Conservation (phyloP, 1,140 invertebrate species). For the Drosophila simulans region DNA sequence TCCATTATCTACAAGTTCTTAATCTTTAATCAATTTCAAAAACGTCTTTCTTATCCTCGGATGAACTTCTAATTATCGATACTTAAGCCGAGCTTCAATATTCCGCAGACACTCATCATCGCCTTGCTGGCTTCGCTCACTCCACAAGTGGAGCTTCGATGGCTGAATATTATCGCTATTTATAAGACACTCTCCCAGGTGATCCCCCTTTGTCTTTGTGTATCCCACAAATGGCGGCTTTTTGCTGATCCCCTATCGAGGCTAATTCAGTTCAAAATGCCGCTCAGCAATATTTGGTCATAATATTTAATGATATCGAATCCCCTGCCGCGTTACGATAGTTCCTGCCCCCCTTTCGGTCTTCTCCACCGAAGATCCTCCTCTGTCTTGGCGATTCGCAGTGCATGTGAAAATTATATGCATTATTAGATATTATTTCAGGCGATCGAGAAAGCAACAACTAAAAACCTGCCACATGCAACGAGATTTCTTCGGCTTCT, state of each 20-base stretch:
- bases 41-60: slow-evolving; percentile 13
- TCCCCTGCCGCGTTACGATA: slow-evolving; percentile 51
- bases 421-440: slow-evolving; percentile 82
- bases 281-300: slow-evolving; percentile 72
- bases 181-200: slow-evolving; percentile 28
- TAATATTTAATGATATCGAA: slow-evolving; percentile 72
- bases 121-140: slow-evolving; percentile 8
- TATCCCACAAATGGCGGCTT: slow-evolving; percentile 15
- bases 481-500: slow-evolving; percentile 23
- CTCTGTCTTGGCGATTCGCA: slow-evolving; percentile 40
- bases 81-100: slow-evolving; percentile 18
- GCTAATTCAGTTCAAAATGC: slow-evolving; percentile 54
- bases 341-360: background rate
- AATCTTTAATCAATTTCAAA: background rate
- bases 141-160: slow-evolving; percentile 14
- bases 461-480: slow-evolving; percentile 32
- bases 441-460: slow-evolving; percentile 20
- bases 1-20: background rate
- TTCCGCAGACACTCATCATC: background rate
- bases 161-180: slow-evolving; percentile 54
- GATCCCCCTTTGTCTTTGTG: background rate
- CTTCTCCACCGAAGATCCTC: background rate
- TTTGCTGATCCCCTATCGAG: slow-evolving; percentile 41
- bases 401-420: slow-evolving; percentile 79
- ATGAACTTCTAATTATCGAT: slow-evolving; percentile 24